Conservation (phyloP, 2,113 vertebrate species). For the Pantherophis guttatus region DNA sequence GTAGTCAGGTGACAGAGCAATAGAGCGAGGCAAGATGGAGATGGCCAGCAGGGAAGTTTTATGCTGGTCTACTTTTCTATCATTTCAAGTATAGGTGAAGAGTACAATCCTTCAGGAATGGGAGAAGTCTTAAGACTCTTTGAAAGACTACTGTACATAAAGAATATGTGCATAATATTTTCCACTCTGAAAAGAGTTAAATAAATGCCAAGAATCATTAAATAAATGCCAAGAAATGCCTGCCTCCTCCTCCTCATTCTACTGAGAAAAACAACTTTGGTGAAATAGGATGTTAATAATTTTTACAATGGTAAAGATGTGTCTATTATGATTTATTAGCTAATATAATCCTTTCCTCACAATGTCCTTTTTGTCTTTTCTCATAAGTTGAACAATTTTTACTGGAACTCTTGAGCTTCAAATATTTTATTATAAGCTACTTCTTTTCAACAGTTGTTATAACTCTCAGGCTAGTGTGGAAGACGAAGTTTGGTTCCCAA, state of each 20-base stretch:
- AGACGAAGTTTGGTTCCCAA: constrained; percentile 32
- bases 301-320: not conserved
- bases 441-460: constrained; percentile 62
- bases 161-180: not conserved
- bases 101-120: not conserved
- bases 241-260: not conserved
- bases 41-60: not conserved
- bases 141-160: not conserved
- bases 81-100: not conserved
- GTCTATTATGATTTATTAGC: constrained; percentile 35
- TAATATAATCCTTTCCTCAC: constrained; percentile 7
- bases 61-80: not conserved
- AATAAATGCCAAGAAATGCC: not conserved
- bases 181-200: not conserved
- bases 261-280: not conserved
- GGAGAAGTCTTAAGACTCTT: not conserved
- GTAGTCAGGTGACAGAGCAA: not conserved
- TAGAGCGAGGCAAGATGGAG: not conserved
- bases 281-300: not conserved
- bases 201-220: not conserved
- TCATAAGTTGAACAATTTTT: constrained; percentile 40
- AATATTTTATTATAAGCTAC: constrained; percentile 58
- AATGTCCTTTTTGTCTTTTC: constrained; percentile 26
- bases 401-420: constrained; percentile 23
- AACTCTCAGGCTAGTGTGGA: not conserved